A percentile compares a stretch with the other conserved stretches of the same genome.
These are phyloP conservation scores for Danio choprae DNA, from an alignment of 2,797 vertebrate genomes.

Conservation along the genomic window DNA sequence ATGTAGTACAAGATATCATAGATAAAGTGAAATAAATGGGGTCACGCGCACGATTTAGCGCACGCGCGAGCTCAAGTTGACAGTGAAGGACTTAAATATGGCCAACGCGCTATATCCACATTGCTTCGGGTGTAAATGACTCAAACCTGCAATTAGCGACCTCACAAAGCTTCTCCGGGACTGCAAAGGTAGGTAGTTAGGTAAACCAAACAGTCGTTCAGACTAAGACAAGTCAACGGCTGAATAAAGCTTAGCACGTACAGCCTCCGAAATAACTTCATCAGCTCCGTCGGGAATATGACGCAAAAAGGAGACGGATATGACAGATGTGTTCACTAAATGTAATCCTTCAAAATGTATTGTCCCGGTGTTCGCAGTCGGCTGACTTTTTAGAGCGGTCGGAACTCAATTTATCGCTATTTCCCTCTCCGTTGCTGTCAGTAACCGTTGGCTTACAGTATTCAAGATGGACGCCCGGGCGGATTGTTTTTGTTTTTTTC, in stretches of 20 bases:
- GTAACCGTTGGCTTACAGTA: slow-evolving; percentile 64
- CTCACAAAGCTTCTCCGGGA: slow-evolving; percentile 9
- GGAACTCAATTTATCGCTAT: slow-evolving; percentile 29
- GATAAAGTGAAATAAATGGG: slow-evolving; percentile 36
- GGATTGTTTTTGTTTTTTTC: slow-evolving; percentile 84
- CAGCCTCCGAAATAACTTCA: slow-evolving; percentile 45
- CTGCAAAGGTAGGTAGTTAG: background rate
- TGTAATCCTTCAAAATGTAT: slow-evolving; percentile 20
- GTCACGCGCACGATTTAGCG: slow-evolving; percentile 41
- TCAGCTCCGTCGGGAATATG: slow-evolving; percentile 23
- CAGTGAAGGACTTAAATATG: slow-evolving; percentile 45
- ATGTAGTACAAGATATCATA: background rate
- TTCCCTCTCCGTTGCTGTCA: slow-evolving; percentile 72
- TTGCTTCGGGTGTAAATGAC: background rate
- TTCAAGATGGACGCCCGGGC: slow-evolving; percentile 84
- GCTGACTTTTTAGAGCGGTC: slow-evolving; percentile 17
- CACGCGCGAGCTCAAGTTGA: slow-evolving; percentile 43
- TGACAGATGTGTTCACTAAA: slow-evolving; percentile 4
- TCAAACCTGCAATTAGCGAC: slow-evolving; percentile 5
- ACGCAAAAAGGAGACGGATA: background rate
- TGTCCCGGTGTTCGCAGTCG: background rate
- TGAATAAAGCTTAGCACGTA: slow-evolving; percentile 47
- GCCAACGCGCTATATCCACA: slow-evolving; percentile 34
- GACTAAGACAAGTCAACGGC: slow-evolving; percentile 44
- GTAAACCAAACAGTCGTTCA: background rate